Percentiles rank a stretch among this genome's conserved stretches.
Evolutionary conservation across 2,797 vertebrate species (phyloP).

Genomic region (Potorous gilbertii): DNA sequence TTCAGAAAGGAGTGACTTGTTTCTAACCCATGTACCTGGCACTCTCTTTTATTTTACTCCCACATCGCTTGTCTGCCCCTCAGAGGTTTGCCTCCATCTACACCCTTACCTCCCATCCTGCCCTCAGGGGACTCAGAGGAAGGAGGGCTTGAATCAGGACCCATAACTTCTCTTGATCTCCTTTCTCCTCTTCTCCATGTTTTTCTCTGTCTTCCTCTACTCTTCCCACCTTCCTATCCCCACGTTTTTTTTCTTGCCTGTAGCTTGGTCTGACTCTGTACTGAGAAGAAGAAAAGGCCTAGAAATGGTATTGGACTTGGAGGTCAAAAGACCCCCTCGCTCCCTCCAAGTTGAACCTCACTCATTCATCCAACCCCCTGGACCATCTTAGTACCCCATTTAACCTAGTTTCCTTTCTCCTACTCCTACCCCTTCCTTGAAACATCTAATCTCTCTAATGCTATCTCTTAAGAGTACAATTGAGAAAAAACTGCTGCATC

Average conservation of each 20-base stretch:
- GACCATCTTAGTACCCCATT: background rate
- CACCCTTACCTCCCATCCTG: background rate
- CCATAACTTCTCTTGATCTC: background rate
- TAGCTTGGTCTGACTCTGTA: background rate
- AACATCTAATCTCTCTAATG: background rate
- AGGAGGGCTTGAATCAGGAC: background rate
- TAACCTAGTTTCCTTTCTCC: background rate
- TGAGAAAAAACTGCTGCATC: background rate
- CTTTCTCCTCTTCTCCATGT: background rate
- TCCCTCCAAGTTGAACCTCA: background rate
- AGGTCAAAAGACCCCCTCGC: background rate
- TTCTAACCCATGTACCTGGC: background rate
- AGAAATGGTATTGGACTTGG: background rate
- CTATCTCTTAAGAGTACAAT: background rate
- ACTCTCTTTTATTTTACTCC: background rate
- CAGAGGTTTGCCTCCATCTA: background rate
- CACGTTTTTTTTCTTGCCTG: background rate
- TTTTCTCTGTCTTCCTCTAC: background rate
- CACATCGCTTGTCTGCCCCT: background rate
- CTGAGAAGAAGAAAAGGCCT: background rate
- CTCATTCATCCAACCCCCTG: background rate
- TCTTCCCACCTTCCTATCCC: background rate
- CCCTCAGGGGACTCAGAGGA: background rate
- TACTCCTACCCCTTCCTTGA: background rate
- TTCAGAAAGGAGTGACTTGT: background rate